Evolutionary conservation across 2,797 vertebrate species (phyloP).

Genomic region (Synaphobranchus kaupii): DNA sequence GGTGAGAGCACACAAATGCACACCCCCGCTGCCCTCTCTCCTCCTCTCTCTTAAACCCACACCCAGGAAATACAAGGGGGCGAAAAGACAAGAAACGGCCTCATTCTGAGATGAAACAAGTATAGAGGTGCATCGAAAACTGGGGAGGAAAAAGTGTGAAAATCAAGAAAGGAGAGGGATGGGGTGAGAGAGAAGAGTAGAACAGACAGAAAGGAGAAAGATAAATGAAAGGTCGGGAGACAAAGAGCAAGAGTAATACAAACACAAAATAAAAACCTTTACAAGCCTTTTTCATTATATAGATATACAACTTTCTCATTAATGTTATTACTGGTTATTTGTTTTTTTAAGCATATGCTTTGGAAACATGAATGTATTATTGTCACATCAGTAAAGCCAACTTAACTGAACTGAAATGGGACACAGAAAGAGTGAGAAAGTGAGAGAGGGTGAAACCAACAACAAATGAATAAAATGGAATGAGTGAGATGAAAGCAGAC

Average conservation of each 20-base stretch:
- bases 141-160: neutral
- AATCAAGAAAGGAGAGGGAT: neutral
- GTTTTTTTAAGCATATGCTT: neutral
- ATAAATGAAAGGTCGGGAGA: neutral
- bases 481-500: neutral
- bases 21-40: neutral
- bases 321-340: neutral
- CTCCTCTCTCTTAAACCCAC: neutral
- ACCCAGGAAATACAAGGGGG: neutral
- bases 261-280: neutral
- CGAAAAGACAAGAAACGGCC: neutral
- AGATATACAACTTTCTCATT: neutral
- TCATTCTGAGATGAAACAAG: neutral
- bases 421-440: neutral
- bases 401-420: neutral
- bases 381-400: neutral
- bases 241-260: neutral
- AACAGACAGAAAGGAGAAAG: neutral
- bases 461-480: neutral
- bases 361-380: neutral
- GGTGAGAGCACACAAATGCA: neutral
- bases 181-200: neutral
- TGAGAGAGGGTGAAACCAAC: neutral
- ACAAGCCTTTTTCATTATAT: neutral
- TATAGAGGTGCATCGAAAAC: neutral